Percentiles rank a stretch among this genome's conserved stretches.
Conservation (phyloP, 2,113 vertebrate species). For the Dasyornis broadbenti region DNA sequence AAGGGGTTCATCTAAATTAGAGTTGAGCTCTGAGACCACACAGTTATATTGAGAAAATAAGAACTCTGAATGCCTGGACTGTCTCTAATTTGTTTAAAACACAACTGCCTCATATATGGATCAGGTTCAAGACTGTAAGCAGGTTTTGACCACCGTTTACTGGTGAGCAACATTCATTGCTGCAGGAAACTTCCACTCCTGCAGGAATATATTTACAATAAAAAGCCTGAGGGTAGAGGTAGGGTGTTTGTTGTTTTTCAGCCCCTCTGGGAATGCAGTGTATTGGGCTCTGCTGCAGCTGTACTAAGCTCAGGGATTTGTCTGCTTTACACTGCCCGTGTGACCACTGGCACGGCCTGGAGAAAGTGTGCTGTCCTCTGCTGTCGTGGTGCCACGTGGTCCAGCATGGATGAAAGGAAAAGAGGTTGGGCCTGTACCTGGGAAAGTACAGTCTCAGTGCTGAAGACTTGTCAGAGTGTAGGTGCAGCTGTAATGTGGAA, state of each 20-base stretch:
- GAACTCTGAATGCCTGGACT: neutral
- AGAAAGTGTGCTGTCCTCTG: neutral
- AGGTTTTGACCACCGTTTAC: neutral
- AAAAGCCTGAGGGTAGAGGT: neutral
- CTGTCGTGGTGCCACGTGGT: neutral
- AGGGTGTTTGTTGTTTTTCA: neutral
- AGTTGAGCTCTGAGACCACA: neutral
- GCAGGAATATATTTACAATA: neutral
- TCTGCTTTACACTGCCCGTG: accelerated
- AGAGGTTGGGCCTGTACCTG: neutral
- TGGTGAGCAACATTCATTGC: neutral
- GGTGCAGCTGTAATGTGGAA: neutral
- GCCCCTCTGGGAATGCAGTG: neutral
- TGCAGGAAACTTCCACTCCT: neutral
- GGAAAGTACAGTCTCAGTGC: neutral
- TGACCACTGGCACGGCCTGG: neutral
- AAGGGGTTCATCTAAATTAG: neutral
- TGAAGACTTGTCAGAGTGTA: neutral
- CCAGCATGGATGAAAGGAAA: neutral
- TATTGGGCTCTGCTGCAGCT: neutral
- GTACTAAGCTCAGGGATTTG: accelerated
- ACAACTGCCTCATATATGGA: neutral
- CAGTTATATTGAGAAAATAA: neutral
- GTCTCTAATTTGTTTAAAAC: neutral
- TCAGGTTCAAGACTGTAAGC: neutral